Base-by-base conservation (phyloP, 2,113 vertebrate genomes). In the Lipophrys pholis region DNA sequence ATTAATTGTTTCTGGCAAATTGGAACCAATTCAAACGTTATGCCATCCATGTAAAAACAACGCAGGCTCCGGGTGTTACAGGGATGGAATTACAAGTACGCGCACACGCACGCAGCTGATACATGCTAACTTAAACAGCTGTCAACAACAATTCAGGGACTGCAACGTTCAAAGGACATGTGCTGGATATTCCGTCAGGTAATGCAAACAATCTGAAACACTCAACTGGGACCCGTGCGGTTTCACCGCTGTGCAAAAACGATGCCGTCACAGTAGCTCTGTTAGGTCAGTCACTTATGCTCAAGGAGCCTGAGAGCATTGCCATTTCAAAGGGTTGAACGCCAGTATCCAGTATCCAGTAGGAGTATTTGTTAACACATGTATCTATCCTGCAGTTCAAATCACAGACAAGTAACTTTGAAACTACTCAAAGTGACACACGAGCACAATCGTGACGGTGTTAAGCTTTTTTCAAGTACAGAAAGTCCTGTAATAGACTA, bases 1-100 rank as follows among this genome's bases (percentile, higher is more conserved):
- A 85, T 81, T 70, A 43, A 76, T 82, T 64, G 39, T 83, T 73
- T 76, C 38, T 59, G 65, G 58, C 17, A 69, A 82, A 71, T 61
- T 81, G 65, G 69, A 86, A 77, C 55, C 64, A 72, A 50, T 69
- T 80, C 60, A 76, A 77, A 65, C 43, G 53, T 49, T 65, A 61
- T 43, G 56, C 49, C 45, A 58, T 11, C 52, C 35, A 45, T 21
- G 45, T 10, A 53, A 69, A 72, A 65, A 68, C 14, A 62, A 55
- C 21, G 38, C 43, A 69, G 50, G 48, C 49, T 52, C 40, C 15
- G 0, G 8, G 58, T 48, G 45, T 3, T 42, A n/a, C 46, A n/a
- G 15, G 42, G 42, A 15, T 56, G 10, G 21, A 54, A 68, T 46
- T 30, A 6, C 2, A 62, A 63, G 71, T 39, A 56, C 40, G 7